These are phyloP conservation scores for Conus canariensis DNA, from an alignment of 2,888 invertebrate species.

Conservation along the genomic window DNA sequence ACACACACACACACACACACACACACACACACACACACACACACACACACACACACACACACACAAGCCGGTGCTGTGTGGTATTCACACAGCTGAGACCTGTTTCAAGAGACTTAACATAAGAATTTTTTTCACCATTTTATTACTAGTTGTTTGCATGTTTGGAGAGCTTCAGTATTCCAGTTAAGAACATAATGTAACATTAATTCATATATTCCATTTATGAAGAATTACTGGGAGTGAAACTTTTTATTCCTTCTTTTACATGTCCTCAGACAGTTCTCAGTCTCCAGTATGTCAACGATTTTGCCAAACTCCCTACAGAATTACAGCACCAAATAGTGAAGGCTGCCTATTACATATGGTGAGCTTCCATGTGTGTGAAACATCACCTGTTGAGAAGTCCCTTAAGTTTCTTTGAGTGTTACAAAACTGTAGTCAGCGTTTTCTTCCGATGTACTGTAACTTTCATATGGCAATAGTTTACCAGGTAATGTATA, in stretches of 20 bases:
- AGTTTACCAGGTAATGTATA: too few relatives aligned
- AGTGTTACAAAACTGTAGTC: background rate
- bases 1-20: background rate
- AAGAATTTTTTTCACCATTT: too few relatives aligned
- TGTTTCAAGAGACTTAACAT: too few relatives aligned
- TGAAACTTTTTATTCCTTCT: too few relatives aligned
- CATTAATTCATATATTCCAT: too few relatives aligned
- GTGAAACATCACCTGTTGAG: background rate
- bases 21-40: conserved; percentile 30
- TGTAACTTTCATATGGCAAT: too few relatives aligned
- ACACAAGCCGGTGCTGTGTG: background rate
- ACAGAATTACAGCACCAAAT: background rate
- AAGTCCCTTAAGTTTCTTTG: background rate
- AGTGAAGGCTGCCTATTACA: background rate
- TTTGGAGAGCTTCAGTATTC: too few relatives aligned
- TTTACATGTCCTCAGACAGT: background rate
- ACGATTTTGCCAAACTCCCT: conserved; percentile 26
- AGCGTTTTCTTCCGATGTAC: too few relatives aligned
- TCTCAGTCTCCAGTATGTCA: conserved; percentile 26
- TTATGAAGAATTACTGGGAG: too few relatives aligned
- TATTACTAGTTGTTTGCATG: too few relatives aligned
- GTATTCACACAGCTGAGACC: too few relatives aligned
- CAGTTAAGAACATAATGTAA: too few relatives aligned
- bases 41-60: conserved; percentile 16
- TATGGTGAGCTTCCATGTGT: background rate